Conservation (phyloP, 2,797 vertebrate species). For the Macroramphosus scolopax region DNA sequence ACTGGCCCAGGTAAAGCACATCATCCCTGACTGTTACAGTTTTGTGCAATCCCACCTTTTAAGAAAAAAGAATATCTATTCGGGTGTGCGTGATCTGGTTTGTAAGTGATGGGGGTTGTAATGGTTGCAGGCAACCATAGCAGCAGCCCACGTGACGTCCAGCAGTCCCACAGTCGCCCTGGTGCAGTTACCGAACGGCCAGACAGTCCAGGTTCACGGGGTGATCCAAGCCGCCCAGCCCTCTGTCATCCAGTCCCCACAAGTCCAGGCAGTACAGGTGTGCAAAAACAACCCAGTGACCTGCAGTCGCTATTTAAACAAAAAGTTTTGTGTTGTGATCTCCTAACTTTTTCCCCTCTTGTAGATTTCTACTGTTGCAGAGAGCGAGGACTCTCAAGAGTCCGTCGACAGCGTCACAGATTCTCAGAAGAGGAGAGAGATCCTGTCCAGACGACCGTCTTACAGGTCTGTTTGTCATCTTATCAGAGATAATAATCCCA, state of each 20-base stretch:
- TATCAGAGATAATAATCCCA: no score
- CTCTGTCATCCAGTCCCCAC: conserved; percentile 95
- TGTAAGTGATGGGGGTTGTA: no score
- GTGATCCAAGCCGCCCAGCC: conserved; percentile 97
- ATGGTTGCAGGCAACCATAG: conserved; percentile 70
- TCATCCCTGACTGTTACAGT: conserved; percentile 99
- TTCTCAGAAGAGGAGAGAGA: conserved; percentile 97
- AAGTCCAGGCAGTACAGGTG: conserved; percentile 96
- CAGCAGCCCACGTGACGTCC: conserved; percentile 58
- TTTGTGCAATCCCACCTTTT: conserved; percentile 93
- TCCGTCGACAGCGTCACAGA: conserved; percentile 98
- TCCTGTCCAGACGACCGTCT: conserved; percentile 94
- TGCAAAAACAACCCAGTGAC: no score
- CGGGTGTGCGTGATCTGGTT: no score
- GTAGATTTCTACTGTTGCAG: conserved; percentile 96
- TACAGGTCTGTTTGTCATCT: conserved; percentile 82
- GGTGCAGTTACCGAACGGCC: conserved; percentile 94
- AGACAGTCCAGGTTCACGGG: conserved; percentile 95
- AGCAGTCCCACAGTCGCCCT: conserved; percentile 89
- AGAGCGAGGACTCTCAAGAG: conserved; percentile 99
- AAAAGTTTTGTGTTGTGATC: not conserved
- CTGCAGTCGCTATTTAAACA: no score
- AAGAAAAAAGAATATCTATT: no score
- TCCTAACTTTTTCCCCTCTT: no score
- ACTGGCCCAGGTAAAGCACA: conserved; percentile 88